Evolutionary conservation across 2,888 invertebrate species (phyloP), one percentile per base, ranked within the genome.

Genomic region (Acanthosepion esculentum): DNA sequence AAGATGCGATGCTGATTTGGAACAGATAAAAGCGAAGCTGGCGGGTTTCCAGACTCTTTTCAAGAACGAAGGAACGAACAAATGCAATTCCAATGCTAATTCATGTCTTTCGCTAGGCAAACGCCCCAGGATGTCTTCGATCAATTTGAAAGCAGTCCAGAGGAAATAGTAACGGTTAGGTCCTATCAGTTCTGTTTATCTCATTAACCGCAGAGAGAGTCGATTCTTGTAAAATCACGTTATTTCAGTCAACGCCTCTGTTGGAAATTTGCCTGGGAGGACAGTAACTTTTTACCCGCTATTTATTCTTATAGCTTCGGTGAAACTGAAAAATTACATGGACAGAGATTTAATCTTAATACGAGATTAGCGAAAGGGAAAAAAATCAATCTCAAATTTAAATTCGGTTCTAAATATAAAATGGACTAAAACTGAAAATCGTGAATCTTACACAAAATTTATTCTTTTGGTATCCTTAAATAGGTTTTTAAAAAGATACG

Each of bases 81-180:
- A 78, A 78, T 78, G 78, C 78, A 78, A 78, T 78, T 78, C 33
- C n/a, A 18, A 10, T n/a, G 8, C n/a, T 78, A 78, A 78, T 78
- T 78, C 78, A n/a, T 33, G n/a, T 33, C n/a, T 78, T 78, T 78
- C 78, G 15, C 78, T 78, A 23, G 78, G 78, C n/a, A 78, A 78
- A 78, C n/a, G 78, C 78, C 78, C 78, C 78, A n/a, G 78, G 78
- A 78, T 33, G 33, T 18, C 18, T 78, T 78, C 78, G 78, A n/a
- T 78, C 33, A 78, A 78, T 78, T 78, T 78, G 78, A 78, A 78
- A 78, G 78, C 78, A 33, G 78, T 78, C 78, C n/a, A 78, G 78
- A 78, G 15, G n/a, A 78, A 78, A 78, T 78, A 15, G 78, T 33
- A n/a, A 78, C 78, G 3, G n/a, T 15, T 33, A n/a, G 78, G n/a